A percentile compares a stretch with the other conserved stretches of the same genome.
These are phyloP conservation scores for Pionites leucogaster DNA, from an alignment of 2,113 vertebrate species.

Conservation along the genomic window DNA sequence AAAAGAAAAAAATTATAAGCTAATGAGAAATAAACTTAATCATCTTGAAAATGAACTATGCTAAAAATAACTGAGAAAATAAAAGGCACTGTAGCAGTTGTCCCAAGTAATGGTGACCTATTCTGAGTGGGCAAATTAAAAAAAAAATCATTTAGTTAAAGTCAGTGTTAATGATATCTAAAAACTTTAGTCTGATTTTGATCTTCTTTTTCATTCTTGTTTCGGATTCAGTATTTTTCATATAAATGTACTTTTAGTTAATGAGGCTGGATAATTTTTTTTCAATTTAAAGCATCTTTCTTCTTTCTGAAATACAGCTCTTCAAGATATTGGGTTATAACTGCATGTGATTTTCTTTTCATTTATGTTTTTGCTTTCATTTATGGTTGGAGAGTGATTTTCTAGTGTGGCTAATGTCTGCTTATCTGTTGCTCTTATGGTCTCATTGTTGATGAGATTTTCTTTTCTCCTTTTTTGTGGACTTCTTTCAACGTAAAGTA, in stretches of 20 bases:
- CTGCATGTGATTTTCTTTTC: background rate
- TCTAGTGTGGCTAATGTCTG: background rate
- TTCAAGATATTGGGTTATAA: background rate
- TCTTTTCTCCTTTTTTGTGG: background rate
- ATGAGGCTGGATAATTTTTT: background rate
- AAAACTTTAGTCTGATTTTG: background rate
- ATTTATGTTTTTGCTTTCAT: background rate
- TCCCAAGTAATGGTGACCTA: background rate
- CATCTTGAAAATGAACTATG: background rate
- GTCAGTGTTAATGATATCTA: background rate
- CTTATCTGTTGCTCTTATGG: background rate
- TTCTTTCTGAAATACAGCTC: background rate
- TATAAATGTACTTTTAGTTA: background rate
- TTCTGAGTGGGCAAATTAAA: background rate
- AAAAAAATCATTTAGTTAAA: background rate
- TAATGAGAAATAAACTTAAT: background rate
- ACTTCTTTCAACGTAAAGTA: background rate
- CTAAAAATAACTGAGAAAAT: background rate
- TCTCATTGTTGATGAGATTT: background rate
- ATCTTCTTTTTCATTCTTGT: background rate
- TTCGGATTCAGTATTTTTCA: background rate
- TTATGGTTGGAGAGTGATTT: background rate
- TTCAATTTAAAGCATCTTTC: background rate
- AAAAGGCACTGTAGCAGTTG: background rate
- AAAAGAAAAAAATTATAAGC: background rate